phyloP scores from a whole-genome alignment of 1,140 invertebrate genomes.

The Papilio machaon region DNA sequence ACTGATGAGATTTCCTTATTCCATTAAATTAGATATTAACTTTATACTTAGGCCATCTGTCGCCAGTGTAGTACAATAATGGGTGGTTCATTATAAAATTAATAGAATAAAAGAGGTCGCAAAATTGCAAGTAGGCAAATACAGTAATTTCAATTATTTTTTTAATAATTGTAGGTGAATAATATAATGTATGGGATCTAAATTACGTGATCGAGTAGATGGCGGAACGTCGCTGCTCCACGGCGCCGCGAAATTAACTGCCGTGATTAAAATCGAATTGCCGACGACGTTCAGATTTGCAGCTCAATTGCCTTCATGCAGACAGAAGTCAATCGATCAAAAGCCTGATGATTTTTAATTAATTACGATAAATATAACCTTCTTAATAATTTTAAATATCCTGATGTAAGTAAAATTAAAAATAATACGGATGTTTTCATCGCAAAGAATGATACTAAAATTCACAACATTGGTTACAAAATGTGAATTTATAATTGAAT shows the following conservation, averaged over 20 bases:
- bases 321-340: neutral
- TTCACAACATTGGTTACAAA: neutral
- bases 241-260: conserved; percentile 7
- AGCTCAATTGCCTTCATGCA: neutral
- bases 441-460: neutral
- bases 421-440: neutral
- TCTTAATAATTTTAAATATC: neutral
- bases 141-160: neutral
- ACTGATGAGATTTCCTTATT: conserved; percentile 1
- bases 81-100: neutral
- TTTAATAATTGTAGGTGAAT: neutral
- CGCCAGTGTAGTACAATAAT: neutral
- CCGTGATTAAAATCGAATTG: conserved; percentile 2
- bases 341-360: neutral
- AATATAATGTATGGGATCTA: neutral
- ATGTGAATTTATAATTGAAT: neutral
- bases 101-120: too few species aligned
- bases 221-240: neutral
- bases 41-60: conserved; percentile 10
- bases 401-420: too few species aligned
- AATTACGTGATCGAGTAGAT: neutral
- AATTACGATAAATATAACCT: neutral
- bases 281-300: neutral
- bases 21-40: neutral
- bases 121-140: too few species aligned